Evolutionary conservation across 2,797 vertebrate genomes (phyloP), one percentile per base, ranked within the genome.

Genomic region (Lophius americanus): DNA sequence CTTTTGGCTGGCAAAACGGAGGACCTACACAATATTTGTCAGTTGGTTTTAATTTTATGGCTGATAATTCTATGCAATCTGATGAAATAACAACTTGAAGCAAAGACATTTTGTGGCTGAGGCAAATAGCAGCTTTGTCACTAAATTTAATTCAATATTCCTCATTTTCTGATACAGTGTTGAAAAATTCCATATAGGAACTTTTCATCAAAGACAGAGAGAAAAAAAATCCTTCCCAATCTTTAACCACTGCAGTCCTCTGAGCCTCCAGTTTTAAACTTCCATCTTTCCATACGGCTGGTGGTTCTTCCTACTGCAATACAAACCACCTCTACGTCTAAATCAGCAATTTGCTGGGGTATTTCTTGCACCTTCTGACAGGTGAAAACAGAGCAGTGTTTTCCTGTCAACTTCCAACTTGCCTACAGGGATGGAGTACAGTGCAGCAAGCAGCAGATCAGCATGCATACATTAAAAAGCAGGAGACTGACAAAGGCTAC

Each of bases 401-500:
- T 78, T 63, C 76, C 68, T 73, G 61, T 1, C 7, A 44, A 14
- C 46, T 41, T 12, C 1, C 7, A 44, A 14, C 46, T 41, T 12
- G 58, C 76, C 77, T 75, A 60, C 68, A 64, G 75, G 67, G 75
- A 79, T 5, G 53, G 49, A 81, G 72, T 77, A 70, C 64, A 76
- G 59, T 60, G 67, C 73, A 60, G 77, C 58, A 60, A 60, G 77
- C 58, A 60, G 64, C 6, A 59, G 64, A 43, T 67, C 62, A 76
- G 58, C 46, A 56, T 64, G 67, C 67, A 63, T 42, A 67, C 53
- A 42, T 79, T 57, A 72, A 75, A 65, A 71, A 68, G 51, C 7
- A 36, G 59, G 35, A 47, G 58, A 47, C 23, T 8, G 12, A 73
- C 64, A 71, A 32, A 74, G 53, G 53, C 68, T 62, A 64, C 58